Evolutionary conservation across 2,797 vertebrate genomes (phyloP), one percentile per base, ranked within the genome.

Genomic region (Acipenser ruthenus): DNA sequence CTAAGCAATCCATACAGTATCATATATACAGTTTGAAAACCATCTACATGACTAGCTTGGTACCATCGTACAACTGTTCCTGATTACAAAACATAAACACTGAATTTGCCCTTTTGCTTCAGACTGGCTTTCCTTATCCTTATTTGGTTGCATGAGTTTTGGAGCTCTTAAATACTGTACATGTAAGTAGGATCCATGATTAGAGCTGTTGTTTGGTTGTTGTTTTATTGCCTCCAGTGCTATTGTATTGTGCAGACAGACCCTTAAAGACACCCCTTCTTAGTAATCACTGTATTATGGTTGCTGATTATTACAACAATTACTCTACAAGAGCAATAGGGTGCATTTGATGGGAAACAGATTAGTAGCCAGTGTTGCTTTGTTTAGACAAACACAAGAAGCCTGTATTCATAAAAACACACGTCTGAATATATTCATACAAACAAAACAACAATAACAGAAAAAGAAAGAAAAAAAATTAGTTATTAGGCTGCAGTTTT

Each of bases 261-360:
- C 79, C 77, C 76, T 80, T 77, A 80, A 79, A 74, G 79, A 75
- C 72, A 75, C 75, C 73, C 72, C 75, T 76, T 79, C 77, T 78
- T 75, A 80, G 75, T 78, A 74, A 79, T 77, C 74, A 80, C 75
- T 80, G 79, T 72, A 76, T 79, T 79, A 73, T 73, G 71, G 76
- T 79, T 75, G 70, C 70, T 79, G 78, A 81, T 81, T 79, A 13
- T 58, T 10, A 11, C 12, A 13, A 58, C 55, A 58, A 58, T 58
- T 58, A 75, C 71, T 71, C 23, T 37, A 77, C 70, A 75, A 70
- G 23, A 37, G 75, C 71, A 8, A 63, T 69, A 73, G 77, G 23
- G 23, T 37, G 23, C 77, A 81, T 78, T 79, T 76, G 77, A 76
- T 77, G 70, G 72, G 72, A 77, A 78, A 81, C 77, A 78, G 78